Evolutionary conservation across 92 coral and sea anemone species (phyloP), one percentile per base, ranked within the genome.

Genomic region (Palythoa caribaeorum): DNA sequence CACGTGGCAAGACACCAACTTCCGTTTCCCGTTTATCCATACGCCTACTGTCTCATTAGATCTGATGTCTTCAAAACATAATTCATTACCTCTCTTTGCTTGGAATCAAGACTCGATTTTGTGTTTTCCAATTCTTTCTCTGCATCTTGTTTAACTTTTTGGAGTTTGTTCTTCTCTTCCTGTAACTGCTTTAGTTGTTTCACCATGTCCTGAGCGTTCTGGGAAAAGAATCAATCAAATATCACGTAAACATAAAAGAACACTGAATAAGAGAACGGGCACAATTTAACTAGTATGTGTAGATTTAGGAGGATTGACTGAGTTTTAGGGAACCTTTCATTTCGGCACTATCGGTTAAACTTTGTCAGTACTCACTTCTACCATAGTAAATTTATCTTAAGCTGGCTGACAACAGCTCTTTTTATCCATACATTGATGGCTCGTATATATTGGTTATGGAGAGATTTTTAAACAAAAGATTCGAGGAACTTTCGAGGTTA

Each of bases 31-130:
- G 37, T 63, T 10, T 1, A 17, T 9, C 1, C 36, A 16, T 4
- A 63, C 9, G 2, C 35, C 70, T 9, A 9, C 8, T 63, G 5
- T n/a, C 36, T 63, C 70, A 21, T 63, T 8, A 63, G 5, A 63
- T 36, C 1, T 70, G 14, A 9, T 50, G 10, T 44, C 1, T 4
- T 19, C n/a, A 15, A 63, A 28, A 21, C 8, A 10, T 13, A 86
- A 6, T 19, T 17, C 8, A 81, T 35, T 72, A 96, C 98, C 98
- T 94, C 93, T 35, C 92, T 90, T 77, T 92, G 86, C 76, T 92
- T 86, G 2, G 89, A 57, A 54, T 19, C 69, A 48, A 92, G 62
- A 59, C 87, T 72, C 73, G 73, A 70, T 66, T 71, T 87, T 71
- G 90, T 86, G 53, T 92, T 90, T 47, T 93, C 89, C 9, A 91